Evolutionary conservation across 1,140 invertebrate genomes (phyloP).

Genomic region (Polyergus mexicanus): DNA sequence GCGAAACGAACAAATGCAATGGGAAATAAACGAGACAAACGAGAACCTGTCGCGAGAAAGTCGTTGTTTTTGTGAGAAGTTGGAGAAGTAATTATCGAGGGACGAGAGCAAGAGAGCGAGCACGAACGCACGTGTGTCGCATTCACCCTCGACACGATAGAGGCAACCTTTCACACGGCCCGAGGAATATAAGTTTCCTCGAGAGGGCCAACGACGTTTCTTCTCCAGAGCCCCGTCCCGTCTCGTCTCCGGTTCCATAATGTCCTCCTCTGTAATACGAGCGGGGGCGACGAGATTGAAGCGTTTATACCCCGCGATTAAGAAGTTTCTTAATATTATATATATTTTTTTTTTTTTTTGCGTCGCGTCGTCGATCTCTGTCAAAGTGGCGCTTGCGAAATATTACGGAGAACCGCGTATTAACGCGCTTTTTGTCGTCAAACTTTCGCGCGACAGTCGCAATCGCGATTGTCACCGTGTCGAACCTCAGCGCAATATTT

Average conservation of each 20-base stretch:
- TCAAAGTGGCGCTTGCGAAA: conserved; percentile 23
- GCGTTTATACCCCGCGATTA: conserved; percentile 44
- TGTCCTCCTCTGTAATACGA: conserved; percentile 7
- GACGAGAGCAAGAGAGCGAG: neutral
- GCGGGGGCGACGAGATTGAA: conserved; percentile 19
- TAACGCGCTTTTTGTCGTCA: neutral
- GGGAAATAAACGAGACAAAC: conserved; percentile 24
- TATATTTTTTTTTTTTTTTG: conserved; percentile 26
- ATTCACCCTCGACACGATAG: conserved; percentile 44
- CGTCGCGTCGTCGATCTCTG: conserved; percentile 39
- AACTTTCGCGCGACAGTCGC: conserved; percentile 36
- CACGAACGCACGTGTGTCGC: conserved; percentile 61
- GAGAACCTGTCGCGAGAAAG: conserved; percentile 26
- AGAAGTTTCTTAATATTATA: conserved; percentile 52
- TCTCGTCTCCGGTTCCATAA: conserved; percentile 48
- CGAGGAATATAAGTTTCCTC: conserved; percentile 44
- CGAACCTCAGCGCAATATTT: neutral
- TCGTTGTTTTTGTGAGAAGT: conserved; percentile 18
- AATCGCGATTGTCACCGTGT: conserved; percentile 11
- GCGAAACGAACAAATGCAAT: neutral
- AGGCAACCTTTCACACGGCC: conserved; percentile 63
- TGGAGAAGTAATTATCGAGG: conserved; percentile 43
- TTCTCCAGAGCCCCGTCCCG: neutral
- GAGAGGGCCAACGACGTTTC: conserved; percentile 27
- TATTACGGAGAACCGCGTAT: neutral